These are phyloP conservation scores for Temnothorax ravouxi DNA, from an alignment of 2,888 invertebrate species.

Conservation along the genomic window DNA sequence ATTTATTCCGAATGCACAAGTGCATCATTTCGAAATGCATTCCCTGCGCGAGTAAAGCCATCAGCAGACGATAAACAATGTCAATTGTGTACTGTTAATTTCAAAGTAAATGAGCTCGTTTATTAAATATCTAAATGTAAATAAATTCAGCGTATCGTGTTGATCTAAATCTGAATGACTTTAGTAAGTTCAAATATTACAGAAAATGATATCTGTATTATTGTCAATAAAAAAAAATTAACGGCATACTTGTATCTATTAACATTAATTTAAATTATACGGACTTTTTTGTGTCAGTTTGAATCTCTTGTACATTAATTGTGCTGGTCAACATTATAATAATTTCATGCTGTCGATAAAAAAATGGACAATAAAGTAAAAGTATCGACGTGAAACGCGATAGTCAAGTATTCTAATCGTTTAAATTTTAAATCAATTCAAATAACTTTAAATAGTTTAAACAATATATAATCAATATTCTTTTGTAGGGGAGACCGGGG, in stretches of 20 bases:
- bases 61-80: background rate
- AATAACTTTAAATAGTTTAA: background rate
- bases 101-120: background rate
- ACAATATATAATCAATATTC: background rate
- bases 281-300: background rate
- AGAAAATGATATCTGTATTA: background rate
- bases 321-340: background rate
- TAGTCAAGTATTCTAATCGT: background rate
- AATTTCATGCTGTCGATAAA: background rate
- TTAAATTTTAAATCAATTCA: background rate
- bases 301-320: background rate
- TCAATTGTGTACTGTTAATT: background rate
- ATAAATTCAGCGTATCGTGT: background rate
- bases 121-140: background rate
- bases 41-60: conserved; percentile 23
- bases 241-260: background rate
- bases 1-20: conserved; percentile 74
- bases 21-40: conserved; percentile 50
- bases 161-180: background rate
- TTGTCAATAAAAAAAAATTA: background rate
- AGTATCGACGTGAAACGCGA: background rate
- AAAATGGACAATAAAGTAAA: background rate
- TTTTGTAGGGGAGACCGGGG: background rate
- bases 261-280: background rate
- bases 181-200: background rate